Base-by-base conservation (phyloP, 2,888 invertebrate species). In the Catotricha subobsoleta region DNA sequence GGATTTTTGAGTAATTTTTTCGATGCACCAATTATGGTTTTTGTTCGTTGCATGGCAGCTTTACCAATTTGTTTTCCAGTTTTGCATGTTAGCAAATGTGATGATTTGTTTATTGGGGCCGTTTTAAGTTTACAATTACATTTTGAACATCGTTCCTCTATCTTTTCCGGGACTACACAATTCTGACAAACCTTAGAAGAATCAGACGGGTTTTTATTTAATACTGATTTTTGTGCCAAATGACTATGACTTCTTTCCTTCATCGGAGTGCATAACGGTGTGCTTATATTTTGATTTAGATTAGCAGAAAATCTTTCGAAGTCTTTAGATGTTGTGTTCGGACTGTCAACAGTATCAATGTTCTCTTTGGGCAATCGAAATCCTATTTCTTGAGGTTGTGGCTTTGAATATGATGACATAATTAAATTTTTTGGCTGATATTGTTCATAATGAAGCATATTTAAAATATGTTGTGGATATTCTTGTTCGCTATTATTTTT, bases 341-440 rank as follows among this genome's bases (percentile, higher is more conserved):
- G 15, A 19, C 29, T 13, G 12, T 62, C 62, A 1, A 62, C 62
- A 1, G 57, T 59, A 38, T 62, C 62, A 18, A 62, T 49, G 15
- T 56, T 51, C 3, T 57, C 35, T 42, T 59, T 60, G 1, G 48
- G 50, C 2, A 57, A 52, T n/a, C 49, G 4, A 35, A 50, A 50
- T 58, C 57, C 57, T 8, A 57, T 18, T 16, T 18, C n/a, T 35
- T 34, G 33, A 10, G 39, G 39, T 4, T 30, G 29, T 27, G 37
- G 29, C 21, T 39, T 29, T 13, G 30, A 21, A 38, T 40, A 29
- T 9, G 33, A 13, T 25, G 40, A 10, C 6, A 35, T 10, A 13
- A 28, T 21, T 23, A 31, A 29, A 37, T 21, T 30, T 28, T 29
- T 31, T 19, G 13, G 25, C 34, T 18, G 38, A 5, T 7, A 7